Evolutionary conservation across 2,113 vertebrate species (phyloP), one percentile per base, ranked within the genome.

Genomic region (Eurypyga helias): DNA sequence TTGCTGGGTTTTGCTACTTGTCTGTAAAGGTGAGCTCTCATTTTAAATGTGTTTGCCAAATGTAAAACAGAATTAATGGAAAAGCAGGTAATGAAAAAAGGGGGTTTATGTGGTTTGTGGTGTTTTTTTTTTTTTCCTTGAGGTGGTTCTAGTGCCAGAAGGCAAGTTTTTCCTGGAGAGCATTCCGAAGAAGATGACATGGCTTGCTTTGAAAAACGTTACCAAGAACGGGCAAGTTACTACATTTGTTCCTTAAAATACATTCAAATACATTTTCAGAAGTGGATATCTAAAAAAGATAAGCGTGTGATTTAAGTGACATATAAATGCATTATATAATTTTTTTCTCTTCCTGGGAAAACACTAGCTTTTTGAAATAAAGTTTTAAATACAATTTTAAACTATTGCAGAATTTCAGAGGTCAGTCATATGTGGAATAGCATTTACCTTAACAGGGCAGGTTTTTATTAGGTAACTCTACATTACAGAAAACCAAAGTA

Each of bases 171-270:
- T 93, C 76, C 82, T 19, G 71, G 97, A 93, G 97, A 64, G 78
- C 96, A 49, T 91, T 90, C 93, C 13, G 98, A 98, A 79, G 97
- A 98, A 65, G 97, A 98, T 36, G 98, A 98, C 82, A 98, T 98
- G 98, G 97, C 97, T 95, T 98, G 97, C 90, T 99, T 98, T 96
- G 98, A 99, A 97, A 98, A 96, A 65, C 55, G 46, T 28, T 98
- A 98, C 70, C 98, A 98, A 93, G 98, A 98, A 89, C 94, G 60
- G 98, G 98, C 96, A 97, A 97, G 98, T 95, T 54, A 83, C 41
- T 92, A 17, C n/a, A 41, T 83, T 87, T 65, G n/a, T 75, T 76
- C 33, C 29, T 89, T 89, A 82, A 41, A 41, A 41, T 41, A 41
- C 12, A 85, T 87, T 90, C 52, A 92, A 79, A 93, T 58, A 5